These are phyloP conservation scores for Nibea coibor DNA, from an alignment of 2,113 vertebrate genomes.

Conservation along the genomic window DNA sequence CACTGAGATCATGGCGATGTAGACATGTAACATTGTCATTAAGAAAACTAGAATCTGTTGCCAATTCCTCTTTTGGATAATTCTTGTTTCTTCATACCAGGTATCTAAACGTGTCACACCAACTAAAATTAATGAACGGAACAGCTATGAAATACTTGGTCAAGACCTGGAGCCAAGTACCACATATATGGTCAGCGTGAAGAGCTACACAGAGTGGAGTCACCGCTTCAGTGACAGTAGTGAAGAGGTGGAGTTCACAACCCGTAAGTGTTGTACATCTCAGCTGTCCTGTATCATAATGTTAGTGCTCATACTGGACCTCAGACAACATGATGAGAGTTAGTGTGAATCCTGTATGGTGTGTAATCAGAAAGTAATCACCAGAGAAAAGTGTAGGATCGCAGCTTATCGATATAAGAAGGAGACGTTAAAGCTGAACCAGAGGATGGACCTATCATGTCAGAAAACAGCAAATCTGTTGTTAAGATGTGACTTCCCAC, in stretches of 20 bases:
- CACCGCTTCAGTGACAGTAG: constrained; percentile 71
- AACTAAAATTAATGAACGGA: fast-evolving
- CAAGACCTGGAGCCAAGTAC: constrained; percentile 43
- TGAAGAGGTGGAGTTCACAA: constrained; percentile 58
- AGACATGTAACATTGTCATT: neutral
- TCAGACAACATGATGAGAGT: no score
- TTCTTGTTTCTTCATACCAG: constrained; percentile 6
- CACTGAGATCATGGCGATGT: neutral
- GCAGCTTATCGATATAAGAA: no score
- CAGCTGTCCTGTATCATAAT: no score
- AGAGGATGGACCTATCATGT: no score
- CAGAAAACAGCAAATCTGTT: no score
- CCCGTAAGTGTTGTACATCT: constrained; percentile 54
- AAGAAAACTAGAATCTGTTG: neutral
- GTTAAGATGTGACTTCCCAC: no score
- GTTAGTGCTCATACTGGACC: no score
- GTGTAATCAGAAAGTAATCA: no score
- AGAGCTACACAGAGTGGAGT: fast-evolving
- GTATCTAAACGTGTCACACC: fast-evolving
- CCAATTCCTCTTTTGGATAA: neutral
- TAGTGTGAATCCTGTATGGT: no score
- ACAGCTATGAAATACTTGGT: constrained; percentile 50
- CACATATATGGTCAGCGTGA: constrained; percentile 70
- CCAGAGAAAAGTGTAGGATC: no score
- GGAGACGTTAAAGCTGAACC: no score